Evolutionary conservation across 1,140 invertebrate genomes (phyloP), one percentile per base, ranked within the genome.

Genomic region (Paraescarpia echinospica): DNA sequence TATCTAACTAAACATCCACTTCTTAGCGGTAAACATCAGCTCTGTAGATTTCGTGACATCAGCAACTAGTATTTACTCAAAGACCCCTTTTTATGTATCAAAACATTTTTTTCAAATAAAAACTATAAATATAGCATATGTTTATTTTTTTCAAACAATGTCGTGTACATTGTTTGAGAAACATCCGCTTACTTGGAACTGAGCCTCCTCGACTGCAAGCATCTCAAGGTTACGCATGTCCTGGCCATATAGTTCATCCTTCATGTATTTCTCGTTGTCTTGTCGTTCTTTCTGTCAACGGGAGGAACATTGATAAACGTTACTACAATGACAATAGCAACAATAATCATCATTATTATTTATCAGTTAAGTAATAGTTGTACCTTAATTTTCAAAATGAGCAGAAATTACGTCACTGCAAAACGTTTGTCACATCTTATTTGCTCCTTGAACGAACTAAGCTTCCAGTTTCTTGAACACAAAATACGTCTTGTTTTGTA

Each of bases 201-300:
- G 96, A 88, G 94, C 88, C 91, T 96, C 96, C 90, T 96, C 96
- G n/a, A 95, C 93, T 5, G 93, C 93, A 8, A 96, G 92, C 31
- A 96, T 93, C 35, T 95, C 94, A 22, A 94, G 90, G 89, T 95
- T 96, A 27, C 94, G 94, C 33, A 94, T 93, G 90, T 96, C 95
- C 89, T 95, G 93, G 1, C 94, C 95, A 27, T 96, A 91, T 34
- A 94, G 92, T 48, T 94, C 92, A 48, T 95, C 93, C 77, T 93
- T 93, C 31, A 92, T 92, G 8, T 94, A 90, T 33, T 94, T 51
- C 59, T 94, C 94, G 35, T 94, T 92, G 14, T 34, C 33, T 18
- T 91, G n/a, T 22, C 91, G 89, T 89, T 94, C 93, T 93, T 94
- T 94, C 94, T 95, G 93, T 35, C 59, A 77, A 77, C 59, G 59